A percentile compares a stretch with the other conserved stretches of the same genome.
These are phyloP conservation scores for Bombus pascuorum DNA, from an alignment of 1,140 invertebrate species.

Conservation along the genomic window DNA sequence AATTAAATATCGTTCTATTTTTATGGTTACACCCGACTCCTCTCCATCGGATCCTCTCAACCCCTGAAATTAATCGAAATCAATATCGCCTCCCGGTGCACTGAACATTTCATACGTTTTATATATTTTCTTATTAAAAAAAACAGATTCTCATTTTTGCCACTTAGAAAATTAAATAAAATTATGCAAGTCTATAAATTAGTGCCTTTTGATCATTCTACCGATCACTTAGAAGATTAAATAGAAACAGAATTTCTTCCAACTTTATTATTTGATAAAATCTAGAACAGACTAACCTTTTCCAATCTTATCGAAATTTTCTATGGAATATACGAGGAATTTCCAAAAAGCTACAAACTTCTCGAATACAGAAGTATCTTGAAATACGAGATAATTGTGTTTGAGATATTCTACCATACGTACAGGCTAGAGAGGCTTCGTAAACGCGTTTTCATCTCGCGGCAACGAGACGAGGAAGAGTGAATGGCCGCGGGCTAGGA, in stretches of 20 bases:
- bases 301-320: no score
- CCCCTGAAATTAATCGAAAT: slow-evolving; percentile 1
- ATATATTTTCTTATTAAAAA: no score
- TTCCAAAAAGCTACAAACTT: no score
- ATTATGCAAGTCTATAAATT: neutral
- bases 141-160: neutral
- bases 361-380: no score
- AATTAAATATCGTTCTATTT: slow-evolving; percentile 38
- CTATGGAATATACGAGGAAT: no score
- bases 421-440: neutral
- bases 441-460: slow-evolving; percentile 23
- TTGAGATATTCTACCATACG: no score
- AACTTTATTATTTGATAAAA: no score
- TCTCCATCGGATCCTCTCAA: neutral
- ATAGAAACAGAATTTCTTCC: no score
- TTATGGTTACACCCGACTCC: slow-evolving; percentile 14
- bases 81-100: slow-evolving; percentile 1
- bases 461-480: slow-evolving; percentile 8
- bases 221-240: no score
- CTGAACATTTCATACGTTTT: neutral
- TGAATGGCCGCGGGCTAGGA: slow-evolving; percentile 26
- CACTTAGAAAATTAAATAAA: neutral
- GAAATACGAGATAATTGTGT: no score
- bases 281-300: no score
- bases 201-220: no score